Evolutionary conservation across 2,113 vertebrate genomes (phyloP).

Genomic region (Notothenia rossii): DNA sequence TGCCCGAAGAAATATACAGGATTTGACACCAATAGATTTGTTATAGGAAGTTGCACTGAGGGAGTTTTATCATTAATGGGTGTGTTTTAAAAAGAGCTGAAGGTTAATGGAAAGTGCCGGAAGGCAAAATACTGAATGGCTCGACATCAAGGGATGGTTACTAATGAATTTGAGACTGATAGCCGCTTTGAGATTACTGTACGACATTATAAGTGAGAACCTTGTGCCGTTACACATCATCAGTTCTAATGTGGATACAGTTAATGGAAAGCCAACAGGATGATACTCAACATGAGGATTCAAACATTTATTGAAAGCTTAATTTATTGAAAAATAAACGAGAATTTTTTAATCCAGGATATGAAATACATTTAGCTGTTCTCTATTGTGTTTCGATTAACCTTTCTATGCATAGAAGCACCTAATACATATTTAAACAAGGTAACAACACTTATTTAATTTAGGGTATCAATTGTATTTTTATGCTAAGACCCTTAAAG

Average conservation of each 20-base stretch:
- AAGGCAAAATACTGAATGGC: conserved; percentile 54
- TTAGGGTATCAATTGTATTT: no score
- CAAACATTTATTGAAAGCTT: conserved; percentile 6
- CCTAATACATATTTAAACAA: no score
- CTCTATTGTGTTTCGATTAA: no score
- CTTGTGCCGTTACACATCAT: conserved; percentile 25
- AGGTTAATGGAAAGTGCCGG: conserved; percentile 76
- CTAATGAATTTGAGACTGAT: conserved; percentile 66
- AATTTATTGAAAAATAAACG: neutral
- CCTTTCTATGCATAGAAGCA: no score
- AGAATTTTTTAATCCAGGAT: neutral
- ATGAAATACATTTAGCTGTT: neutral
- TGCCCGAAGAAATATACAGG: conserved; percentile 51
- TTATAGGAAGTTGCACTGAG: conserved; percentile 53
- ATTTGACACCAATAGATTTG: conserved; percentile 65
- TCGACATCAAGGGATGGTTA: conserved; percentile 43
- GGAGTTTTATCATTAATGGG: conserved; percentile 69
- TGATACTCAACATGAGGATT: neutral
- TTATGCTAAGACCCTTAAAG: no score
- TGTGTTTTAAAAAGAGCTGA: conserved; percentile 67
- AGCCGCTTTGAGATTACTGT: conserved; percentile 50
- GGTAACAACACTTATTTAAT: no score
- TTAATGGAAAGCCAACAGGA: conserved; percentile 49
- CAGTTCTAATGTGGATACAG: conserved; percentile 52
- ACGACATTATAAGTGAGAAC: conserved; percentile 46